Percentiles rank a stretch among this genome's conserved stretches.
Evolutionary conservation across 2,113 vertebrate genomes (phyloP).

Genomic region (Hydrolagus affinis): DNA sequence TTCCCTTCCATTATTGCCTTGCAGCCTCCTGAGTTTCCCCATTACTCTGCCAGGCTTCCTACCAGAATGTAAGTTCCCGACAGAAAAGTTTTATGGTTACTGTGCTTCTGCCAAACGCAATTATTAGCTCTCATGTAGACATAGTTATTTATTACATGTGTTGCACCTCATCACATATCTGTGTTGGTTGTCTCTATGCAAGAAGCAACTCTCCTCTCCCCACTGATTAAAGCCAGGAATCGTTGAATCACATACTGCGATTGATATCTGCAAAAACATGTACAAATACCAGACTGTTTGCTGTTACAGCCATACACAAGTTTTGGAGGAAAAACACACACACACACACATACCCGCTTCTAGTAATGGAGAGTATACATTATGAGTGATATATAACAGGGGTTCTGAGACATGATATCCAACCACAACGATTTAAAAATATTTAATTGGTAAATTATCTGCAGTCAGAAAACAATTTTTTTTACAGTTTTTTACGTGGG

Average conservation of each 20-base stretch:
- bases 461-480: neutral
- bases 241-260: too few relatives aligned
- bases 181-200: neutral
- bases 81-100: neutral
- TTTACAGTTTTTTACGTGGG: neutral
- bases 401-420: neutral
- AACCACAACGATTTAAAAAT: neutral
- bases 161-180: neutral
- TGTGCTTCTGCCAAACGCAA: neutral
- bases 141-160: neutral
- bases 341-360: neutral
- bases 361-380: neutral
- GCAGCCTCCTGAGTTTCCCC: neutral
- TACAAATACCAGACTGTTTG: neutral
- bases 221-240: neutral
- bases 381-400: neutral
- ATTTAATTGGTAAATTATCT: neutral
- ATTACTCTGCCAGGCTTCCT: neutral
- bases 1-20: neutral
- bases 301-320: neutral
- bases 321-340: neutral
- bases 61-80: neutral
- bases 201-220: too few relatives aligned
- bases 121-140: too few relatives aligned
- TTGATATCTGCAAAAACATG: neutral